Evolutionary conservation across 2,113 vertebrate genomes (phyloP).

Genomic region (Tiliqua scincoides): DNA sequence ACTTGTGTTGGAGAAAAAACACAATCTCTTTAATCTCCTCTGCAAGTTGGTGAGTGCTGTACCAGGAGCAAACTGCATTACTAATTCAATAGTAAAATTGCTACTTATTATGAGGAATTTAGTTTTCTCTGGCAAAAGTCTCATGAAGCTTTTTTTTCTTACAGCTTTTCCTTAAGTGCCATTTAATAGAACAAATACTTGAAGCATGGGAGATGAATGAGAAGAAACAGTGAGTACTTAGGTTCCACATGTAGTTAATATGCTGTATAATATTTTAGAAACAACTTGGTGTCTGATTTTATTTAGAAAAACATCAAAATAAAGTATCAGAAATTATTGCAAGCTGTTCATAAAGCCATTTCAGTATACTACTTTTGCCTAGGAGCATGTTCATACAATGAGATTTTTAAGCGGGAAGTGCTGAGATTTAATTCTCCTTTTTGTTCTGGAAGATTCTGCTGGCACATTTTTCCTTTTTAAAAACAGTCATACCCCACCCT

Average conservation of each 20-base stretch:
- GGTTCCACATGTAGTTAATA: neutral
- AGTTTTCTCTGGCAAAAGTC: neutral
- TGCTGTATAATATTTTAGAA: neutral
- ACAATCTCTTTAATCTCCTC: neutral
- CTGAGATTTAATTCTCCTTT: neutral
- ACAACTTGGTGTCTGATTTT: neutral
- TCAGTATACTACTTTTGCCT: neutral
- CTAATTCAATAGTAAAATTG: neutral
- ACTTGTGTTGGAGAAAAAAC: neutral
- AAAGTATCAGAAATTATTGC: neutral
- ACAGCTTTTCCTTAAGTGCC: slow-evolving; percentile 96
- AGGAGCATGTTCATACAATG: neutral
- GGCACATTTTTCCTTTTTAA: neutral
- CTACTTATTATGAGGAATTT: neutral
- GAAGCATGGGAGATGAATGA: slow-evolving; percentile 97
- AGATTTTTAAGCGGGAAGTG: neutral
- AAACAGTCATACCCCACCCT: no score
- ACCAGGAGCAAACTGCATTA: neutral
- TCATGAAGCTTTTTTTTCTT: slow-evolving; percentile 40
- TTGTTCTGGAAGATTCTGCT: neutral
- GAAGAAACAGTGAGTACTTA: slow-evolving; percentile 93
- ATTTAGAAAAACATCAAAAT: neutral
- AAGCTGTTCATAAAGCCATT: neutral
- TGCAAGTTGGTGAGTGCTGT: neutral
- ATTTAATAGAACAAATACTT: slow-evolving; percentile 94